phyloP scores from a whole-genome alignment of 2,888 invertebrate genomes.

The Conops quadrifasciatus region DNA sequence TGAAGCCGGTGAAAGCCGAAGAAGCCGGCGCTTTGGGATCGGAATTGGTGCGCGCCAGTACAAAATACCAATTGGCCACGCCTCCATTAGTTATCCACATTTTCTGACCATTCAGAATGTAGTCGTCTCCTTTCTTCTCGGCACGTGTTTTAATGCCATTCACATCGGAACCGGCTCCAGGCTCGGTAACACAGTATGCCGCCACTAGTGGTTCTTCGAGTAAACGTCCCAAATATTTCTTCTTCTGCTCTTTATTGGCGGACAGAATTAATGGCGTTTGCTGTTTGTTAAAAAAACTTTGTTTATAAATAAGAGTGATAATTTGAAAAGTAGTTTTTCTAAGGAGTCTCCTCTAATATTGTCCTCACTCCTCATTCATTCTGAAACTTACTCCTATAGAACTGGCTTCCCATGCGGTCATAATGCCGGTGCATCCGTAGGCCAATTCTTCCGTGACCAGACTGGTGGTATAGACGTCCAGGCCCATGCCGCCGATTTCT shows the following conservation, averaged over 20 bases:
- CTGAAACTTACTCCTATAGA: slow-evolving; percentile 75
- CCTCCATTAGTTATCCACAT: slow-evolving; percentile 99
- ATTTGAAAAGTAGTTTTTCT: no score
- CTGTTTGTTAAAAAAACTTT: slow-evolving; percentile 47
- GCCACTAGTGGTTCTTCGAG: slow-evolving; percentile 90
- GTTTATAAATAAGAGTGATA: no score
- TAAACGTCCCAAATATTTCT: slow-evolving; percentile 91
- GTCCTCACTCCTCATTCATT: no score
- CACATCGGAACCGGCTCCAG: slow-evolving; percentile 96
- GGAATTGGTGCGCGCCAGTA: slow-evolving; percentile 89
- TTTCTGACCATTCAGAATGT: slow-evolving; percentile 93
- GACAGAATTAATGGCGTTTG: slow-evolving; percentile 64
- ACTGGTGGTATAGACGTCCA: slow-evolving; percentile 66
- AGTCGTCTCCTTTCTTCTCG: slow-evolving; percentile 94
- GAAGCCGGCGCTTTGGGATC: slow-evolving; percentile 90
- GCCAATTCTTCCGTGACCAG: slow-evolving; percentile 89
- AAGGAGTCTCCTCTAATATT: no score
- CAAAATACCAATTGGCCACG: slow-evolving; percentile 96
- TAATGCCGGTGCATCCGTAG: slow-evolving; percentile 92
- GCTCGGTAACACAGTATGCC: slow-evolving; percentile 96
- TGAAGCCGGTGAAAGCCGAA: slow-evolving; percentile 97
- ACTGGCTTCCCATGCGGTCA: slow-evolving; percentile 90
- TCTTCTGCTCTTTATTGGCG: slow-evolving; percentile 86
- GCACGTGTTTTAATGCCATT: slow-evolving; percentile 89
- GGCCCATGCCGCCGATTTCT: slow-evolving; percentile 70